A percentile compares a stretch with the other conserved stretches of the same genome.
These are phyloP conservation scores for Sceloporus tristichus DNA, from an alignment of 2,113 vertebrate species.

Conservation along the genomic window DNA sequence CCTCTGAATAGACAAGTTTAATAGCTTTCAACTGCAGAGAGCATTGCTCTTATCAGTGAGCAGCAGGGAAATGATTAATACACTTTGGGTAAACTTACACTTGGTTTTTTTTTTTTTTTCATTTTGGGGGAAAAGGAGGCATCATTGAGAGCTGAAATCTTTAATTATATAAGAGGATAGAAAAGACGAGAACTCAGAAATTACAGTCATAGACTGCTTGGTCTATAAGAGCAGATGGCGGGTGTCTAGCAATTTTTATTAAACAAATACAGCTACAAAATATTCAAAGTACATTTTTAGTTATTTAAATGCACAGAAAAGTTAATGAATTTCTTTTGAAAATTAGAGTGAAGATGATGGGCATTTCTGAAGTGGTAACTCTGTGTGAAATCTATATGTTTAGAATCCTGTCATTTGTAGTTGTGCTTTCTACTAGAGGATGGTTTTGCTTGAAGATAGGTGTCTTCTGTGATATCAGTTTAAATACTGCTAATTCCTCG, in stretches of 20 bases:
- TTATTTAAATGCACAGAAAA: conserved; percentile 77
- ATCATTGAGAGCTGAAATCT: conserved; percentile 73
- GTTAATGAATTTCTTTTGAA: conserved; percentile 69
- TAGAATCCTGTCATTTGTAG: conserved; percentile 51
- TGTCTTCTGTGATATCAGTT: conserved; percentile 43
- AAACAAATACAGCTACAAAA: conserved; percentile 83
- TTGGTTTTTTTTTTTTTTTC: conserved; percentile 76
- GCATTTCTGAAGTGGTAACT: conserved; percentile 50
- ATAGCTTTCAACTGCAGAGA: conserved; percentile 76
- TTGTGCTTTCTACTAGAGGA: conserved; percentile 15
- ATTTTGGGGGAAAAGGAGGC: conserved; percentile 64
- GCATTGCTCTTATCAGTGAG: conserved; percentile 75
- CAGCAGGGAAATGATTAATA: conserved; percentile 80
- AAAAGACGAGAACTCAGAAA: conserved; percentile 80
- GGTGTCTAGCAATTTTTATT: conserved; percentile 82
- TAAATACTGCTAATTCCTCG: conserved; percentile 62
- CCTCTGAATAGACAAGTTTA: conserved; percentile 74
- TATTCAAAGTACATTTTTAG: conserved; percentile 84
- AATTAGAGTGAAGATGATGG: conserved; percentile 68
- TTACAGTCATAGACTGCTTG: conserved; percentile 79
- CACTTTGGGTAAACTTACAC: conserved; percentile 74
- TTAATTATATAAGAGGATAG: conserved; percentile 80
- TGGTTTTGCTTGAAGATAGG: conserved; percentile 4
- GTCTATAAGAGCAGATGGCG: conserved; percentile 83
- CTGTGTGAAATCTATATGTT: conserved; percentile 68